These are phyloP conservation scores for Brenthis hecate DNA, from an alignment of 2,888 invertebrate species.

Conservation along the genomic window DNA sequence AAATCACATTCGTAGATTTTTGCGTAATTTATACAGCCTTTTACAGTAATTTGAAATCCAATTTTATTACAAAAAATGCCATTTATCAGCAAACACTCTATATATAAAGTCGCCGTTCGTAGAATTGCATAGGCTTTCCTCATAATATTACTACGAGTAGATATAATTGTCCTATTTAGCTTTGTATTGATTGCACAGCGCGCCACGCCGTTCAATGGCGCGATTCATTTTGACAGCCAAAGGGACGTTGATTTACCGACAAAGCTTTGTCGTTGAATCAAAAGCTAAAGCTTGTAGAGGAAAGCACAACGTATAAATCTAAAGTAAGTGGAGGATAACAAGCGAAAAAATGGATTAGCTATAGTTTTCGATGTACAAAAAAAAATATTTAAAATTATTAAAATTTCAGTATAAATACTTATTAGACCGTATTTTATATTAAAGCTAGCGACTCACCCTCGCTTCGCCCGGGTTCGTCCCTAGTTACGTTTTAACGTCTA, in stretches of 20 bases:
- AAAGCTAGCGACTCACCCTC: too few species aligned
- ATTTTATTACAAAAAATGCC: too few species aligned
- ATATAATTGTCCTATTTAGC: background rate
- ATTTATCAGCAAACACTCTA: too few species aligned
- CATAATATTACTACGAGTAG: background rate
- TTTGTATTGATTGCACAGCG: slow-evolving; percentile 4
- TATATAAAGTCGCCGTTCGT: background rate
- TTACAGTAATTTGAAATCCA: too few species aligned
- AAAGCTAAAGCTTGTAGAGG: slow-evolving; percentile 1
- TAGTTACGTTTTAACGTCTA: too few species aligned
- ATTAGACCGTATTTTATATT: too few species aligned
- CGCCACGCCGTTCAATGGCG: background rate
- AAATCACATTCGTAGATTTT: too few species aligned
- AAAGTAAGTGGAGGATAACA: background rate
- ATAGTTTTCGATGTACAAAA: too few species aligned
- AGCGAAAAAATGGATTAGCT: background rate
- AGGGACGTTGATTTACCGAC: slow-evolving; percentile 17
- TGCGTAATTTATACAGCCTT: too few species aligned
- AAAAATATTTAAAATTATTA: too few species aligned
- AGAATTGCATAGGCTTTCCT: background rate
- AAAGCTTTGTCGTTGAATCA: slow-evolving; percentile 10
- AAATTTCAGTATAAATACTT: too few species aligned
- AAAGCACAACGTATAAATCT: slow-evolving; percentile 1
- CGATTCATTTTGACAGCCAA: slow-evolving; percentile 12
- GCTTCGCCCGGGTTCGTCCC: too few species aligned